Conservation (phyloP, 2,113 vertebrate genomes). For the Todiramphus chloris region DNA sequence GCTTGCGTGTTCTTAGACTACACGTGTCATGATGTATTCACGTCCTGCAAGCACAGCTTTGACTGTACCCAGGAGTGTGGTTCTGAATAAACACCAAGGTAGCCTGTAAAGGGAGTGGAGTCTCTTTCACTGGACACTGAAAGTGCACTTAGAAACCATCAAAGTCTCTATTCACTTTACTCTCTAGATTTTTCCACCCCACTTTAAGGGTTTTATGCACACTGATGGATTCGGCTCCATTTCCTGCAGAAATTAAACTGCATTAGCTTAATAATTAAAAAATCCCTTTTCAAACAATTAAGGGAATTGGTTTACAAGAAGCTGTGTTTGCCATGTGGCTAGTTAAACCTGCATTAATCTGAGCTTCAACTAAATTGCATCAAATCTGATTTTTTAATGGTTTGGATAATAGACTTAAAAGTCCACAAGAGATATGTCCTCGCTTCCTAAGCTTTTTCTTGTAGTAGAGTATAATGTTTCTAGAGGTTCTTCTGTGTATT, state of each 20-base stretch:
- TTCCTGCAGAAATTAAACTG: conserved; percentile 25
- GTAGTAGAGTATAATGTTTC: background rate
- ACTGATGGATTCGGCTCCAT: background rate
- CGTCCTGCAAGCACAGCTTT: background rate
- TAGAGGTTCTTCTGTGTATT: background rate
- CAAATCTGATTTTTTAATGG: background rate
- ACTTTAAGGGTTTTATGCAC: background rate
- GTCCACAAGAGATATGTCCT: background rate
- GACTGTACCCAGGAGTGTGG: background rate
- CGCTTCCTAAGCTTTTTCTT: background rate
- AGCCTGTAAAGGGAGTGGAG: background rate
- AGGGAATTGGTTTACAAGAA: conserved; percentile 25
- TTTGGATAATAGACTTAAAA: conserved; percentile 49
- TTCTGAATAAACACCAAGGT: background rate
- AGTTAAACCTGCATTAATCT: conserved; percentile 23
- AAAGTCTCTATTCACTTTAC: background rate
- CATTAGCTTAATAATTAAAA: conserved; percentile 46
- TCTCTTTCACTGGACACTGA: background rate
- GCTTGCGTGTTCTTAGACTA: background rate
- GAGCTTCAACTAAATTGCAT: conserved; percentile 23
- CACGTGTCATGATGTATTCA: background rate
- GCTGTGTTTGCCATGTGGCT: background rate
- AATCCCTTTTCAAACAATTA: conserved; percentile 38
- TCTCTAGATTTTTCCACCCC: background rate
- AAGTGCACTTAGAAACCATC: background rate